These are phyloP conservation scores for Lophura nycthemera DNA, from an alignment of 2,113 vertebrate genomes.

Conservation along the genomic window DNA sequence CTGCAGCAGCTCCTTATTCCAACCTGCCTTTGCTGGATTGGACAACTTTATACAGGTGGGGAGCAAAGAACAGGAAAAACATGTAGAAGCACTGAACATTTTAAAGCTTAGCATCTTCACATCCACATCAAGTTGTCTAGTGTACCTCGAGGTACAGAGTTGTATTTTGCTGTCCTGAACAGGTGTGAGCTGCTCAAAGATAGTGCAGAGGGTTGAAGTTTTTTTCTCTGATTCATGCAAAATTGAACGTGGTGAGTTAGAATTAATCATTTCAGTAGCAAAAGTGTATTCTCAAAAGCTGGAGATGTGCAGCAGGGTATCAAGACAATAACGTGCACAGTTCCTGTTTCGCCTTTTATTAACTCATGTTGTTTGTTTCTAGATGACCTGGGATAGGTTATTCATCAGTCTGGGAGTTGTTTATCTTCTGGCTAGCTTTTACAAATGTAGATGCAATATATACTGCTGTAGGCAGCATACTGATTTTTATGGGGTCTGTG, in stretches of 20 bases:
- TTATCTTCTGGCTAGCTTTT: slow-evolving; percentile 38
- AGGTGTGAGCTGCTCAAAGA: not conserved
- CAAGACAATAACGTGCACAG: not conserved
- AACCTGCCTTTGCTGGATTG: not conserved
- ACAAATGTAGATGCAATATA: slow-evolving; percentile 16
- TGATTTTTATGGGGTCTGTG: slow-evolving; percentile 57
- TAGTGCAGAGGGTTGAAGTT: not conserved
- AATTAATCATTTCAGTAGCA: not conserved
- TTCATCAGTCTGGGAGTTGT: slow-evolving; percentile 31
- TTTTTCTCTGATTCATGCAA: not conserved
- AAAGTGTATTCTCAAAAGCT: not conserved
- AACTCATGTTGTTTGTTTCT: slow-evolving; percentile 38
- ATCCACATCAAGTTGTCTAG: not conserved
- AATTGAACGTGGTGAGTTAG: not conserved
- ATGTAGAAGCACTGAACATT: not conserved
- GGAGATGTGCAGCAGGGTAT: not conserved
- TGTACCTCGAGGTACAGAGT: not conserved
- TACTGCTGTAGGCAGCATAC: not conserved
- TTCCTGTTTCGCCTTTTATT: not conserved
- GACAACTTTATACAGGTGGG: not conserved
- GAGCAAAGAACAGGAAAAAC: not conserved
- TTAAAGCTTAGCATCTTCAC: not conserved
- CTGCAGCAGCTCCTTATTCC: not conserved
- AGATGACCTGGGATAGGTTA: slow-evolving; percentile 24
- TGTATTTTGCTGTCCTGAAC: not conserved